A percentile compares a stretch with the other conserved stretches of the same genome.
Evolutionary conservation across 2,797 vertebrate species (phyloP).

Genomic region (Buceros bicornis): DNA sequence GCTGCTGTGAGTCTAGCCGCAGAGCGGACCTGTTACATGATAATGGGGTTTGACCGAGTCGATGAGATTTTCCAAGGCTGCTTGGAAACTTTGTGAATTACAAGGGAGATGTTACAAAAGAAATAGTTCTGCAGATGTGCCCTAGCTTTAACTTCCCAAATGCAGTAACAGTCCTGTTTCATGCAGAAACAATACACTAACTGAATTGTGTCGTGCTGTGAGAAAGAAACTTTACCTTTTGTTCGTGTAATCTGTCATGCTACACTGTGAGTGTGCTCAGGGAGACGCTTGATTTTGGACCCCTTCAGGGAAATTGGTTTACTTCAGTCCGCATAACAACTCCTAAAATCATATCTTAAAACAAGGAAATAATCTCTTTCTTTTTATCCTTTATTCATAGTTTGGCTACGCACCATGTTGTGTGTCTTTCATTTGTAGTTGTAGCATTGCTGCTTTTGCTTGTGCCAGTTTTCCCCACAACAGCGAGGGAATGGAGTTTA

Average conservation of each 20-base stretch:
- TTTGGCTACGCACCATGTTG: not conserved
- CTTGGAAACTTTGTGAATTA: conserved; percentile 12
- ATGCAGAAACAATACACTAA: not conserved
- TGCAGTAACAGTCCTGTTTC: not conserved
- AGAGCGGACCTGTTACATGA: not conserved
- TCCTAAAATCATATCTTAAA: not conserved
- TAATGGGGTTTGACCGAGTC: not conserved
- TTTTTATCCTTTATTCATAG: not conserved
- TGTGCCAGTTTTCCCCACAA: not conserved
- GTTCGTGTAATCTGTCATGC: not conserved
- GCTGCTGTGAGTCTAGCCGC: not conserved
- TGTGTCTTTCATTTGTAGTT: not conserved
- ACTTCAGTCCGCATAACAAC: not conserved
- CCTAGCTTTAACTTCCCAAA: conserved; percentile 17
- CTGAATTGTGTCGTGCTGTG: conserved; percentile 18
- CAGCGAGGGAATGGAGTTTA: not conserved
- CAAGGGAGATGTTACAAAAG: conserved; percentile 30
- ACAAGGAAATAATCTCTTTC: not conserved
- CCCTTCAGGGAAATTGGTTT: not conserved
- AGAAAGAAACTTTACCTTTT: conserved; percentile 24
- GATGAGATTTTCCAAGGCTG: not conserved
- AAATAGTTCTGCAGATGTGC: not conserved
- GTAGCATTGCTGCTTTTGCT: not conserved
- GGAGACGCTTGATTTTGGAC: not conserved
- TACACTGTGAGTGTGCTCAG: not conserved